Evolutionary conservation across 2,797 vertebrate genomes (phyloP).

Genomic region (Selene dorsalis): DNA sequence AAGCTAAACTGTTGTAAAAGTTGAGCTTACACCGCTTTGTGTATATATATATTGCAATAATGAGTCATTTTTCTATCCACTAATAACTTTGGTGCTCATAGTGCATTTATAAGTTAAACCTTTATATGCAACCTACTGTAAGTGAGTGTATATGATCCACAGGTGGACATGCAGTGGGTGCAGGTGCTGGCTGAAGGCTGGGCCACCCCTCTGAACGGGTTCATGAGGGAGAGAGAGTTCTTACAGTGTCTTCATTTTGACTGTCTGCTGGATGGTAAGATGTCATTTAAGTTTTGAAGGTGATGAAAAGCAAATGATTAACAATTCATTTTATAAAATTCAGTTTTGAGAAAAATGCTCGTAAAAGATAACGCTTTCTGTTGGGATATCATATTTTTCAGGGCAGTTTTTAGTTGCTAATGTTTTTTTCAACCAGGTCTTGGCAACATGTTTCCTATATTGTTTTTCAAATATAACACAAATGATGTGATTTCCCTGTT

Average conservation of each 20-base stretch:
- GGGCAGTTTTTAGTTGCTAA: no score
- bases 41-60: not conserved
- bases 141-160: constrained; percentile 27
- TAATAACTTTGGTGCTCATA: not conserved
- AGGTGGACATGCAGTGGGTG: constrained; percentile 99
- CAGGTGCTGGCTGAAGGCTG: constrained; percentile 98
- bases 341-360: not conserved
- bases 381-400: not conserved
- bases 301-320: not conserved
- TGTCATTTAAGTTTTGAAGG: not conserved
- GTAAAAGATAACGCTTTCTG: constrained; percentile 20
- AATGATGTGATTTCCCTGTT: not conserved
- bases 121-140: not conserved
- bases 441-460: not conserved
- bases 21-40: not conserved
- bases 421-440: not conserved
- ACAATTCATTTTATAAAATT: not conserved
- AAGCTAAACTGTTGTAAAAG: not conserved
- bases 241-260: constrained; percentile 98
- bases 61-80: not conserved
- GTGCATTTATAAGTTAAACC: not conserved
- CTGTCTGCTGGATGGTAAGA: constrained; percentile 95
- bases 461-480: not conserved
- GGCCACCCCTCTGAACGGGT: constrained; percentile 97
- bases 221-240: constrained; percentile 97